These are phyloP conservation scores for Promerops cafer DNA, from an alignment of 2,113 vertebrate species.

Conservation along the genomic window DNA sequence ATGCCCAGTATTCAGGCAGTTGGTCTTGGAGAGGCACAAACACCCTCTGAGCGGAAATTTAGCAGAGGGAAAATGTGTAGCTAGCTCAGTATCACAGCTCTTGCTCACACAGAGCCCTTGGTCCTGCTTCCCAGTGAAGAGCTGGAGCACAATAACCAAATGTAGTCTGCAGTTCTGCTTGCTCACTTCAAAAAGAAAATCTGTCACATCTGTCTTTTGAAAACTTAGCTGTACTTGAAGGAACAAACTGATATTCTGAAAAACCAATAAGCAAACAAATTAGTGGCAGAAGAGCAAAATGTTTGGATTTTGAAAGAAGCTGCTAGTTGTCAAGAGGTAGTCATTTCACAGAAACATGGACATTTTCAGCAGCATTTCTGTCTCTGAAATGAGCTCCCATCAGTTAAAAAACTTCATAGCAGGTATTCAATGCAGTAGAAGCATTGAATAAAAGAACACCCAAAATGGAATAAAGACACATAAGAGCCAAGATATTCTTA, in stretches of 20 bases:
- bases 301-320: background rate
- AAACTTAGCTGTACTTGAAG: background rate
- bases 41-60: background rate
- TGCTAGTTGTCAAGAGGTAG: background rate
- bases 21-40: background rate
- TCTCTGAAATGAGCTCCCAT: background rate
- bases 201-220: background rate
- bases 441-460: background rate
- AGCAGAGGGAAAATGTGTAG: background rate
- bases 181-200: background rate
- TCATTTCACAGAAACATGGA: background rate
- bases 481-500: background rate
- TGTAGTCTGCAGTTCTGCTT: background rate
- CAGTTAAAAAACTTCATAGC: background rate
- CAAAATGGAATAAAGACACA: background rate
- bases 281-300: background rate
- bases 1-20: background rate
- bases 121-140: background rate
- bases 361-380: background rate
- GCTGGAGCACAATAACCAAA: background rate
- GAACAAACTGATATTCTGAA: background rate
- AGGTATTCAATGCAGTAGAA: background rate
- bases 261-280: background rate
- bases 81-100: background rate
- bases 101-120: background rate